Evolutionary conservation across 2,113 vertebrate genomes (phyloP).

Genomic region (Melanotaenia duboulayi): DNA sequence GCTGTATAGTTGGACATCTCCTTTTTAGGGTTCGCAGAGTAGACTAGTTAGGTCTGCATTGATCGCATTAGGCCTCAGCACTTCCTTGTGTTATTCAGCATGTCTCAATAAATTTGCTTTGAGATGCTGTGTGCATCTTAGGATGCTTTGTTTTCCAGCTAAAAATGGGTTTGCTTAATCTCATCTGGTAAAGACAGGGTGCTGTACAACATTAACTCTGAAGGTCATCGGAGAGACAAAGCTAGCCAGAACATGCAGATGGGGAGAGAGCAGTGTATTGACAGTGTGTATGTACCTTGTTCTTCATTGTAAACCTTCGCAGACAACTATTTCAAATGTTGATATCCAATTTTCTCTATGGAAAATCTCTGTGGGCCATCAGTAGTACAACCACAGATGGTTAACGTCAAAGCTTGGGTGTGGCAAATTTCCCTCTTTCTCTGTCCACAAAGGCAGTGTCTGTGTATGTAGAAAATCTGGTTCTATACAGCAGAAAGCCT

Average conservation of each 20-base stretch:
- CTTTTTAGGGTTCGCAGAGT: not conserved
- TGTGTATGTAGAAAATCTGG: conserved; percentile 25
- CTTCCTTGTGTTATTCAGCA: conserved; percentile 10
- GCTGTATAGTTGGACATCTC: conserved; percentile 12
- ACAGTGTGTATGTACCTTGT: not conserved
- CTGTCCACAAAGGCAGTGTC: conserved; percentile 48
- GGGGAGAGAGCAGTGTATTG: not conserved
- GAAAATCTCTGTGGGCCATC: conserved; percentile 35
- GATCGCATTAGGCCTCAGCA: conserved; percentile 25
- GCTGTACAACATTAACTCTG: conserved; percentile 21
- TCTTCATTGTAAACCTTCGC: not conserved
- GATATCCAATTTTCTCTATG: conserved; percentile 31
- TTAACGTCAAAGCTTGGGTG: conserved; percentile 23
- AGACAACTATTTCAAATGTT: conserved; percentile 25
- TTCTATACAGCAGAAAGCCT: conserved; percentile 14
- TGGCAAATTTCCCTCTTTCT: conserved; percentile 44
- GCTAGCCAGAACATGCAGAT: not conserved
- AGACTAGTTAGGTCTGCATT: conserved; percentile 8
- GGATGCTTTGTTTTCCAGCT: conserved; percentile 45
- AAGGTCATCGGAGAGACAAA: conserved; percentile 11
- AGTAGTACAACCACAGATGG: conserved; percentile 25
- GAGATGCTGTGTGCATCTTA: conserved; percentile 30
- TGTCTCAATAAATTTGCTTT: conserved; percentile 23
- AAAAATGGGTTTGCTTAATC: conserved; percentile 51
- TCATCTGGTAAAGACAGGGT: conserved; percentile 32